These are phyloP conservation scores for Drosophila flavopinicola DNA, from an alignment of 2,888 invertebrate species.

Conservation along the genomic window DNA sequence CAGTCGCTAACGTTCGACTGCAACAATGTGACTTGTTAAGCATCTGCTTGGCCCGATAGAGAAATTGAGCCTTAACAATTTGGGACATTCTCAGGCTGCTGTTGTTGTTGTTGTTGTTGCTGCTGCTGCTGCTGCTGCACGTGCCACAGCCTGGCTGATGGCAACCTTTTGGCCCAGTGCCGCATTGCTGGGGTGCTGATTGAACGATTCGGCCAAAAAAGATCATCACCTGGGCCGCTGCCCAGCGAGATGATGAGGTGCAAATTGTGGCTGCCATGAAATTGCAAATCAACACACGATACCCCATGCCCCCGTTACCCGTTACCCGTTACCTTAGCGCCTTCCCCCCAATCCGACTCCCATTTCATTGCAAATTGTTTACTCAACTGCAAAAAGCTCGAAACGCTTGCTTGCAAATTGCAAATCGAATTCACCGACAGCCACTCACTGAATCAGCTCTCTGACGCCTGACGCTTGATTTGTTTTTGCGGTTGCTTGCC, in stretches of 20 bases:
- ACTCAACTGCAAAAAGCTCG: constrained; percentile 58
- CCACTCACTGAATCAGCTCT: neutral
- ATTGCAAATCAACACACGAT: constrained; percentile 72
- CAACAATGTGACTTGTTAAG: constrained; percentile 12
- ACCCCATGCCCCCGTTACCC: neutral
- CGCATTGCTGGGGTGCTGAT: constrained; percentile 52
- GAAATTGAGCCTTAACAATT: constrained; percentile 54
- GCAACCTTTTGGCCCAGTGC: constrained; percentile 52
- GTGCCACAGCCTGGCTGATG: constrained; percentile 56
- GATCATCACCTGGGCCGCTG: constrained; percentile 63
- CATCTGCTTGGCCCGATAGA: constrained; percentile 40
- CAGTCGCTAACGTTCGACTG: neutral
- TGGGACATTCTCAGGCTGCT: constrained; percentile 62
- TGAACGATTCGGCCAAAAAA: constrained; percentile 68
- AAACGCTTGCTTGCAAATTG: constrained; percentile 42
- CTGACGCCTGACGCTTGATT: constrained; percentile 56
- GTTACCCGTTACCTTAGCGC: too few relatives aligned
- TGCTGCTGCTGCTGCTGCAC: constrained; percentile 52
- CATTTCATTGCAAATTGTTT: constrained; percentile 79
- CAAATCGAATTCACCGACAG: constrained; percentile 51
- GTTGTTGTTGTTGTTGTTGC: constrained; percentile 25
- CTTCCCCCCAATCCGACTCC: constrained; percentile 38
- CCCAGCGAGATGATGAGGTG: constrained; percentile 68
- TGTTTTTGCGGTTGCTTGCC: constrained; percentile 73
- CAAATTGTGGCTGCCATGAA: constrained; percentile 79